phyloP scores from a whole-genome alignment of 2,888 invertebrate genomes.

The Ichneumon xanthorius region DNA sequence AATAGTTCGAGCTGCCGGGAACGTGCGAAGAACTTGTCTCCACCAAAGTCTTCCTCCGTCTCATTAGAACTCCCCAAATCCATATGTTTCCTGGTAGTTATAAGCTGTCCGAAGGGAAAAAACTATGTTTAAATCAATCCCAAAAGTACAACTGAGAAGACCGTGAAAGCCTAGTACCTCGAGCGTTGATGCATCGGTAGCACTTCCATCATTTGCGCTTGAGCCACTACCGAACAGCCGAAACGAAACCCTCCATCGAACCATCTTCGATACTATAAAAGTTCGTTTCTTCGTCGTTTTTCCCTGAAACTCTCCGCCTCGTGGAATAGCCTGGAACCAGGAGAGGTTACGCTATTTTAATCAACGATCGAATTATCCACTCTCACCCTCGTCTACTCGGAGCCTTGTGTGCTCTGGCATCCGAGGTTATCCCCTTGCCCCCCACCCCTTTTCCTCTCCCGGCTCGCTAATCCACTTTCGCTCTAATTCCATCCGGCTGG shows the following conservation, averaged over 20 bases:
- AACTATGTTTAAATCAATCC: not conserved
- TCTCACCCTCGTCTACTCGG: conserved; percentile 54
- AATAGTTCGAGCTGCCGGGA: not conserved
- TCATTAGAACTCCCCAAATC: too few species aligned
- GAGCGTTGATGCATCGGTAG: conserved; percentile 50
- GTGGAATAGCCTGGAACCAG: conserved; percentile 32
- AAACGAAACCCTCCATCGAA: conserved; percentile 31
- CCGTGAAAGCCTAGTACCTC: conserved; percentile 23
- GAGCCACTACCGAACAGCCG: conserved; percentile 15
- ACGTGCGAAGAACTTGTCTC: not conserved
- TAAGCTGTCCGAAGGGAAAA: not conserved
- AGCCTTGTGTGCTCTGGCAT: conserved; percentile 22
- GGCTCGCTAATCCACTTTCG: conserved; percentile 72
- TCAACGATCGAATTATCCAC: conserved; percentile 69
- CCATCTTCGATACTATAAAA: conserved; percentile 24
- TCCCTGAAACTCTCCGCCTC: conserved; percentile 28
- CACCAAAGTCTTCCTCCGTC: not conserved
- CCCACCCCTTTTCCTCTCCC: conserved; percentile 48
- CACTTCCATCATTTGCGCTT: conserved; percentile 46
- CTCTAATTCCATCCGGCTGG: conserved; percentile 71
- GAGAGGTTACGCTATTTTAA: conserved; percentile 69
- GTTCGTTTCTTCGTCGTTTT: conserved; percentile 28
- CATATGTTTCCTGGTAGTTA: not conserved
- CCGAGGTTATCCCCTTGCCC: conserved; percentile 6
- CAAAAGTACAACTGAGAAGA: conserved; percentile 4